Percentiles rank a stretch among this genome's conserved stretches.
These are phyloP conservation scores for Mus pahari DNA, from an alignment of 2,113 vertebrate species.

Conservation along the genomic window DNA sequence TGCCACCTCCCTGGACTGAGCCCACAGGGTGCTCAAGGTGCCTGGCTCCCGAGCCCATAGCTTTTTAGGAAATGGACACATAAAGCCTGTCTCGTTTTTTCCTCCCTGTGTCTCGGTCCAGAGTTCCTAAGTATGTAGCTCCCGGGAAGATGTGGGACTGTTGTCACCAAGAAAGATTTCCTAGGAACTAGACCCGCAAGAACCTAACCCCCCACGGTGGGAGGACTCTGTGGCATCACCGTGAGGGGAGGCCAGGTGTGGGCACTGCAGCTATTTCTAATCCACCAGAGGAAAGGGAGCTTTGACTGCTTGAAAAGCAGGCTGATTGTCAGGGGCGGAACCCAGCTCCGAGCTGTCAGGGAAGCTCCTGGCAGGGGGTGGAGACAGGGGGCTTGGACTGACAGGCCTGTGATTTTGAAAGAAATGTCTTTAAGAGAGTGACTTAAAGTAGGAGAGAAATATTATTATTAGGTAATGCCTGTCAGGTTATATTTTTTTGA, in stretches of 20 bases:
- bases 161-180: neutral
- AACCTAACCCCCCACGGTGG: neutral
- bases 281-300: constrained; percentile 1
- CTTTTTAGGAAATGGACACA: neutral
- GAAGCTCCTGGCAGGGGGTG: constrained; percentile 76
- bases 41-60: neutral
- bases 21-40: neutral
- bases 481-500: constrained; percentile 79
- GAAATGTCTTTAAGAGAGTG: constrained; percentile 71
- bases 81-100: neutral
- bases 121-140: neutral
- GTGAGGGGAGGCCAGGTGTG: constrained; percentile 40
- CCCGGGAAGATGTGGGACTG: neutral
- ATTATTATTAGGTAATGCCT: constrained; percentile 79
- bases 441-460: constrained; percentile 78
- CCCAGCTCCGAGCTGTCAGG: constrained; percentile 71
- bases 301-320: constrained; percentile 66
- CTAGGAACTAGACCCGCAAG: neutral
- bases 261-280: constrained; percentile 60
- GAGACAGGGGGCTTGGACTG: constrained; percentile 72
- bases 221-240: neutral
- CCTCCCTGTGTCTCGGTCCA: no score
- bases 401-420: constrained; percentile 83
- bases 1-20: neutral
- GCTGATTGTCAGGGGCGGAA: constrained; percentile 81